Base-by-base conservation (phyloP, 2,113 vertebrate species). In the Ctenodactylus gundi region DNA sequence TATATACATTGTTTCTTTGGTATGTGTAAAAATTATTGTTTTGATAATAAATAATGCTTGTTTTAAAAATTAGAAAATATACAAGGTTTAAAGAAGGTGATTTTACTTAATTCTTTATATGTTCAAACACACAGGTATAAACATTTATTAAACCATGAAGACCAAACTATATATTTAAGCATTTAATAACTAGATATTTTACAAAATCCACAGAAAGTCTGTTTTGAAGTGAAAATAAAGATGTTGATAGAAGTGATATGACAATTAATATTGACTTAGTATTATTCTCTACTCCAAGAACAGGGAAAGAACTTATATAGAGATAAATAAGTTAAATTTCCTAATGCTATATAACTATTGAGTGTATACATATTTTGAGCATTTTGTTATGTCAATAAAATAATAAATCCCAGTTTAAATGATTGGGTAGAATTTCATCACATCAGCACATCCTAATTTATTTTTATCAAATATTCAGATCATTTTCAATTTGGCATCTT, bases 151-250 rank as follows among this genome's bases (percentile, higher is more conserved):
- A 86, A 58, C 23, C 29, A 89, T 91, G 68, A 88, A 85, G 78
- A 64, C 7, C 9, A 51, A 64, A 68, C 11, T 80, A 8, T 70
- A 5, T 39, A 65, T 57, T 62, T 34, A 76, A 53, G 58, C n/a
- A 68, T 53, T 93, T 92, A 29, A 90, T 86, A 81, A 85, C 25
- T 78, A 31, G 7, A 73, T 49, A 34, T 41, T 93, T 34, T 81
- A 82, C 91, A 10, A 18, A 65, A 87, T 49, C 29, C 62, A 78
- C 23, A 29, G 34, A 82, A 82, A 93, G 29, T 77, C 20, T 18
- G 17, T 51, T 91, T 80, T 87, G 76, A 31, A 96, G 68, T 76
- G n/a, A 92, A 18, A 62, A 77, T 75, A 20, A 80, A 75, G 41
- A 46, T 36, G 44, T 46, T 51, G 39, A 44, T 51, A 60, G 17